Base-by-base conservation (phyloP, 2,888 invertebrate species). In the Mesodorylaimus sp. region DNA sequence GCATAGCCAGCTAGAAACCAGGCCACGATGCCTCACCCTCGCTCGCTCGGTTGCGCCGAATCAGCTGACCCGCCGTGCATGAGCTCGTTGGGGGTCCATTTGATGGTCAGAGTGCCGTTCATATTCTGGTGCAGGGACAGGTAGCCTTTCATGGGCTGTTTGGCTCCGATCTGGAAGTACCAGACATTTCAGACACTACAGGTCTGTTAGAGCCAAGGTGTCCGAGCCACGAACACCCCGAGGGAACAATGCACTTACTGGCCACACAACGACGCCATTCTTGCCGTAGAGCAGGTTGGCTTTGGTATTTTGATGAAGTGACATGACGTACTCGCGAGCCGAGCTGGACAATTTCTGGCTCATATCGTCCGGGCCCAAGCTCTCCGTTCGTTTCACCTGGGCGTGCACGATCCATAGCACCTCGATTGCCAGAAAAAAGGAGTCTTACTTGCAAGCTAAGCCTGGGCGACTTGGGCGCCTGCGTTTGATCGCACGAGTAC, bases 11-110 rank as follows among this genome's bases (percentile, higher is more conserved):
- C n/a, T n/a, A n/a, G n/a, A n/a, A n/a, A n/a, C n/a, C n/a, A n/a
- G n/a, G n/a, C n/a, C n/a, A n/a, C n/a, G n/a, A n/a, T n/a, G n/a
- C n/a, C n/a, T n/a, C n/a, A n/a, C n/a, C n/a, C n/a, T n/a, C n/a
- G n/a, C n/a, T n/a, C n/a, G n/a, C n/a, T n/a, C n/a, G n/a, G n/a
- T n/a, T n/a, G n/a, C n/a, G n/a, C n/a, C n/a, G 24, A 16, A n/a
- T 37, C 19, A 13, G 38, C 39, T 3, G 51, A 46, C 2, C 21
- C 19, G 29, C 84, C 85, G 64, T 88, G 88, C 87, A 91, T 91
- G 46, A 91, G 73, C 66, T 89, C 87, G 70, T 91, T 91, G 0
- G 91, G 91, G 0, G 88, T 89, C 91, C 91, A 91, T 71, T 89
- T 89, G 58, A 91, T 81, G 47, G 81, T 80, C 45, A 91, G 72